These are phyloP conservation scores for Seriola rivoliana DNA, from an alignment of 2,113 vertebrate species.

Conservation along the genomic window DNA sequence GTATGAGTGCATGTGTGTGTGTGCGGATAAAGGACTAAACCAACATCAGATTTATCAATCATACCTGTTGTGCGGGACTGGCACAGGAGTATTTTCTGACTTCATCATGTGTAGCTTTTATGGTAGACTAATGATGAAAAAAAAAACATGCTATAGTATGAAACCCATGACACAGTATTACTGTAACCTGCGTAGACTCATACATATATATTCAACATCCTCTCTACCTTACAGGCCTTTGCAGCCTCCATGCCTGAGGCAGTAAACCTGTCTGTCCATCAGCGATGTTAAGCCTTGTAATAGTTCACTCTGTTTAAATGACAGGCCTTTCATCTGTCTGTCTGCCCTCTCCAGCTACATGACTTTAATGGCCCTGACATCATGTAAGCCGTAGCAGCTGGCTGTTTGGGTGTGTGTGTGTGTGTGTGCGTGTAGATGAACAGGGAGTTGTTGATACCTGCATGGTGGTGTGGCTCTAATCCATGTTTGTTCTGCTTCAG, in stretches of 20 bases:
- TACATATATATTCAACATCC: neutral
- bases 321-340: constrained; percentile 77
- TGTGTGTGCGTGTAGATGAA: constrained; percentile 40
- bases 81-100: neutral
- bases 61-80: neutral
- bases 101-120: neutral
- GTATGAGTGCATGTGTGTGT: neutral
- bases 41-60: constrained; percentile 34
- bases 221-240: constrained; percentile 7
- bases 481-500: constrained; percentile 83
- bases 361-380: constrained; percentile 81
- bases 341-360: constrained; percentile 74
- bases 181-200: neutral
- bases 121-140: constrained; percentile 3
- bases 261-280: constrained; percentile 68
- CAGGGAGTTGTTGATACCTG: constrained; percentile 79
- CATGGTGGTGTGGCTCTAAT: constrained; percentile 79
- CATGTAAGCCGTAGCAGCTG: constrained; percentile 80
- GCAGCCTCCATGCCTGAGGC: constrained; percentile 54
- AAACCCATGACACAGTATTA: neutral
- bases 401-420: constrained; percentile 45
- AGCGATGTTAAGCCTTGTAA: constrained; percentile 63
- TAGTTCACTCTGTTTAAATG: constrained; percentile 69
- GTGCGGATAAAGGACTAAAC: constrained; percentile 21
- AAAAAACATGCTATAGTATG: neutral